Conservation (phyloP, 2,797 vertebrate species). For the Leuciscus waleckii region DNA sequence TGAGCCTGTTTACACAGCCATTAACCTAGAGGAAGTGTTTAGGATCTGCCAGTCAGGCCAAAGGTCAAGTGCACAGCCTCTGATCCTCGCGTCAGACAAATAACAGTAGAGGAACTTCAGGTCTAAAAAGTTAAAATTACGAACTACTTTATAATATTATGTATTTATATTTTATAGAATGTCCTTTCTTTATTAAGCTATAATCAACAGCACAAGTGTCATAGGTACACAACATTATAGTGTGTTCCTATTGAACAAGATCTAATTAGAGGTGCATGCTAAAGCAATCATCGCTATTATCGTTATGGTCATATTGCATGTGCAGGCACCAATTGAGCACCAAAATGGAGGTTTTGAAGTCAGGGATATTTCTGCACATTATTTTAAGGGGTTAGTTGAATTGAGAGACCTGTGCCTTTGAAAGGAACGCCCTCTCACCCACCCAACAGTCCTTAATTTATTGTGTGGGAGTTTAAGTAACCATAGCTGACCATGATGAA, state of each 20-base stretch:
- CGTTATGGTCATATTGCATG: background rate
- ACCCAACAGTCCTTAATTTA: slow-evolving; percentile 62
- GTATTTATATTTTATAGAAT: background rate
- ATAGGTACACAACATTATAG: background rate
- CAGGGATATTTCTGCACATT: background rate
- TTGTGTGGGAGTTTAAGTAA: slow-evolving; percentile 75
- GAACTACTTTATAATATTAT: background rate
- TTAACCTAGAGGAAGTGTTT: slow-evolving; percentile 8
- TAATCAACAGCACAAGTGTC: background rate
- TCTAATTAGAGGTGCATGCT: background rate
- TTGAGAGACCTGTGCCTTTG: slow-evolving; percentile 13
- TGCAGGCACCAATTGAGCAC: background rate
- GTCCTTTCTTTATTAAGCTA: background rate
- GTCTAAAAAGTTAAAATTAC: background rate
- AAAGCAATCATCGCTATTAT: background rate
- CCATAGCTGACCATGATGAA: slow-evolving; percentile 81
- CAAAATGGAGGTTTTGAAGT: background rate
- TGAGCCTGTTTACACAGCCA: slow-evolving; percentile 3
- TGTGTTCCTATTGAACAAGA: background rate
- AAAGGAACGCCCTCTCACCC: slow-evolving; percentile 54
- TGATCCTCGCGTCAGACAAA: background rate
- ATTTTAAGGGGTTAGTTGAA: slow-evolving; percentile 1
- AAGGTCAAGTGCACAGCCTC: slow-evolving; percentile 2
- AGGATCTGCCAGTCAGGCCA: background rate
- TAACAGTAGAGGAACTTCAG: background rate